phyloP scores from a whole-genome alignment of 2,797 vertebrate species.

The Chrosomus eos region DNA sequence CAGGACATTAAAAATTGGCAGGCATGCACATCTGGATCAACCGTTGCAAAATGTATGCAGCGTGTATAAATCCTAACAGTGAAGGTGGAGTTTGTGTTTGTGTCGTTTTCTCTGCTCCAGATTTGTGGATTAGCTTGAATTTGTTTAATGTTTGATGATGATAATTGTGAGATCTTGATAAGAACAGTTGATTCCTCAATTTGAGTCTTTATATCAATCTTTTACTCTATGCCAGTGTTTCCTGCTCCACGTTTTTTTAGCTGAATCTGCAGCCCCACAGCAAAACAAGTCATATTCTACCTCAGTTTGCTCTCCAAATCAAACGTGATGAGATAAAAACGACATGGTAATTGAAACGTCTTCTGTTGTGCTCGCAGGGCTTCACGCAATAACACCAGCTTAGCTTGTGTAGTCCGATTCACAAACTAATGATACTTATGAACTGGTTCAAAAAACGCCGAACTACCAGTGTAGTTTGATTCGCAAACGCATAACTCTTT shows the following conservation, averaged over 20 bases:
- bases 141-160: neutral
- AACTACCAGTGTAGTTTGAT: neutral
- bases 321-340: neutral
- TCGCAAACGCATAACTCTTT: neutral
- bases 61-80: neutral
- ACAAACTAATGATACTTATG: neutral
- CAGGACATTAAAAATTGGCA: conserved; percentile 1
- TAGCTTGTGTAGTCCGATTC: neutral
- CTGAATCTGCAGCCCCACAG: neutral
- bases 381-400: neutral
- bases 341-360: neutral
- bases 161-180: neutral
- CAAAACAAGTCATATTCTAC: neutral
- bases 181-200: neutral
- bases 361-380: neutral
- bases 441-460: neutral
- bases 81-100: conserved; percentile 6
- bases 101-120: neutral
- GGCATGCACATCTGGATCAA: conserved; percentile 24
- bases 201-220: neutral
- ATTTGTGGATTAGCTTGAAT: conserved; percentile 2
- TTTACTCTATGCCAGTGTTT: neutral
- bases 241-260: neutral
- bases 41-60: conserved; percentile 3
- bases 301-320: neutral